A percentile compares a stretch with the other conserved stretches of the same genome.
Conservation (phyloP, 2,888 invertebrate genomes). For the Glomeris marginata region DNA sequence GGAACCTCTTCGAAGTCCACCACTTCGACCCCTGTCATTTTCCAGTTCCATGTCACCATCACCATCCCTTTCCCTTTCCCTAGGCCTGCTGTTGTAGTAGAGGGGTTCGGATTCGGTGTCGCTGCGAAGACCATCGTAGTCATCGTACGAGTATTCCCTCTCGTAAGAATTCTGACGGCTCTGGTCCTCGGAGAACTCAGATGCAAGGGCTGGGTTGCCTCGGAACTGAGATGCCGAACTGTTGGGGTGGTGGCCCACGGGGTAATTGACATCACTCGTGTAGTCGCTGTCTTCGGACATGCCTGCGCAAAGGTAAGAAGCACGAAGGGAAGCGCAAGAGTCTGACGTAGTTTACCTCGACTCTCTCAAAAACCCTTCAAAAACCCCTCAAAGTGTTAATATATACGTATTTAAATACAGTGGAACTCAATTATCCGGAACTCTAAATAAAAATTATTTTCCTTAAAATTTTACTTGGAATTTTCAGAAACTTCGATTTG, state of each 20-base stretch:
- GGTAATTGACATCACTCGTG: slow-evolving; percentile 90
- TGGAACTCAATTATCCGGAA: too few relatives aligned
- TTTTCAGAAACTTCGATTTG: too few relatives aligned
- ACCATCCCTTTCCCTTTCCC: slow-evolving; percentile 20
- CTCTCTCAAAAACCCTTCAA: neutral
- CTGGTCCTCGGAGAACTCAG: slow-evolving; percentile 59
- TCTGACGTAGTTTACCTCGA: neutral
- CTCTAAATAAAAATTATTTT: too few relatives aligned
- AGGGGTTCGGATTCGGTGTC: slow-evolving; percentile 38
- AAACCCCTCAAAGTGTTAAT: too few relatives aligned
- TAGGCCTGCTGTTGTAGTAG: slow-evolving; percentile 77
- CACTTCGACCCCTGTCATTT: too few relatives aligned
- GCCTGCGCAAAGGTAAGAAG: slow-evolving; percentile 46
- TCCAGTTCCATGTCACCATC: too few relatives aligned
- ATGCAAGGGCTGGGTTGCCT: slow-evolving; percentile 57
- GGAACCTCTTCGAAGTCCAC: too few relatives aligned
- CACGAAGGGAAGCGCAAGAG: slow-evolving; percentile 7
- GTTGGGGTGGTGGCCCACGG: slow-evolving; percentile 67
- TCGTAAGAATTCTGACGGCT: slow-evolving; percentile 71
- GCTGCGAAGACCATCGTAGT: slow-evolving; percentile 20
- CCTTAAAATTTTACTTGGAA: too few relatives aligned
- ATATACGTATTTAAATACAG: neutral
- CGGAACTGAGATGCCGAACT: slow-evolving; percentile 81
- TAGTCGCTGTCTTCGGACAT: slow-evolving; percentile 96
- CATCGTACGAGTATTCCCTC: slow-evolving; percentile 44